Evolutionary conservation across 2,113 vertebrate species (phyloP), one percentile per base, ranked within the genome.

Genomic region (Lagenorhynchus albirostris): DNA sequence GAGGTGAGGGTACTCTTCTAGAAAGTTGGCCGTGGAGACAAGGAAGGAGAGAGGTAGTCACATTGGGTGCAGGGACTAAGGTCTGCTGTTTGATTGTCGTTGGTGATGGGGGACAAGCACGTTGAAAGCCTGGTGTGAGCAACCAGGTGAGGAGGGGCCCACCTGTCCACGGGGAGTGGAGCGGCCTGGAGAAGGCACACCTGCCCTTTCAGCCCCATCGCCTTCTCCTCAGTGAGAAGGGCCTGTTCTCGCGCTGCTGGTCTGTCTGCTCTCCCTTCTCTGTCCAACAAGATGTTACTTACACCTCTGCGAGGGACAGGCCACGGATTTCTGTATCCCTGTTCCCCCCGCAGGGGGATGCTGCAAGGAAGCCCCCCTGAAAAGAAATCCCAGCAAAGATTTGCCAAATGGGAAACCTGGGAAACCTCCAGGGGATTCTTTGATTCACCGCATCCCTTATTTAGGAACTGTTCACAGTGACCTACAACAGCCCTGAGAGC

Each of bases 271-370:
- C 41, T n/a, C 41, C 29, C 29, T 84, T 65, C 62, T n/a, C 11
- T 31, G 25, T 62, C 58, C 25, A 11, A 38, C 38, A 31, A 8
- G 20, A 47, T 47, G 41, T n/a, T n/a, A 8, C 31, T 50, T n/a
- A 41, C 3, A 20, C 36, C 53, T 73, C 85, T 33, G 68, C 26
- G 6, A 41, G 53, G 53, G 6, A 31, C 12, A 11, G 29, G 26
- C 17, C 26, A 14, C 0, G 0, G 29, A 9, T 3, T 1, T 21
- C 85, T 21, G 13, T 18, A 8, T 31, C 53, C 65, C 55, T 3
- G 36, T 11, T 21, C 2, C 47, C 29, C 50, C 18, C 0, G 17
- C 33, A 12, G 0, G 0, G 55, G 3, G 6, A 47, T 0, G 3
- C 23, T 2, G 0, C 73, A 13, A 44, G 82, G 67, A 31, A 14